Percentiles rank a stretch among this genome's conserved stretches.
phyloP scores from a whole-genome alignment of 2,113 vertebrate species.

The Pandion haliaetus region DNA sequence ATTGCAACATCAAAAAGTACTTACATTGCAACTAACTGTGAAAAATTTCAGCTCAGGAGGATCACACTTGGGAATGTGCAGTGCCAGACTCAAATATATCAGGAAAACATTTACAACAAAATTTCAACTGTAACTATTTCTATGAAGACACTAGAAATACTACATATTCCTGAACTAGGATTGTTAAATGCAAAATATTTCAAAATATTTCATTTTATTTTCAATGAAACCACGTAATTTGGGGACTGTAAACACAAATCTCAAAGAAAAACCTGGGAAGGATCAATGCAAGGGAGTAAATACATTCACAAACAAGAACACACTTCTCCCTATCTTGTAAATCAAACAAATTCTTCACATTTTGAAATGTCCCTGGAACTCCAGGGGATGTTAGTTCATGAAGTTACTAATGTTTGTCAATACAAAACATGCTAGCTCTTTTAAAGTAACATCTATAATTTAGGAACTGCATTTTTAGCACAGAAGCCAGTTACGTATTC shows the following conservation, averaged over 20 bases:
- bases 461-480: constrained; percentile 21
- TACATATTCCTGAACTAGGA: not conserved
- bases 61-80: not conserved
- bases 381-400: not conserved
- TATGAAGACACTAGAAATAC: not conserved
- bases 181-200: not conserved
- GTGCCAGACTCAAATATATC: not conserved
- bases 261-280: not conserved
- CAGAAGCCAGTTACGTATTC: constrained; percentile 42
- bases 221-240: not conserved
- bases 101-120: not conserved
- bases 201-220: too few relatives aligned
- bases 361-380: not conserved
- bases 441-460: constrained; percentile 29
- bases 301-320: not conserved
- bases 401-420: not conserved
- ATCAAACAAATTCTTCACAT: not conserved
- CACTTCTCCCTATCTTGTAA: not conserved
- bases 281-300: not conserved
- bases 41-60: not conserved
- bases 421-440: not conserved
- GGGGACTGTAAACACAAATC: not conserved
- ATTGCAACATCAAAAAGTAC: not conserved
- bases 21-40: not conserved
- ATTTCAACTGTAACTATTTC: not conserved